phyloP scores from a whole-genome alignment of 2,797 vertebrate genomes.

The Choloepus didactylus region DNA sequence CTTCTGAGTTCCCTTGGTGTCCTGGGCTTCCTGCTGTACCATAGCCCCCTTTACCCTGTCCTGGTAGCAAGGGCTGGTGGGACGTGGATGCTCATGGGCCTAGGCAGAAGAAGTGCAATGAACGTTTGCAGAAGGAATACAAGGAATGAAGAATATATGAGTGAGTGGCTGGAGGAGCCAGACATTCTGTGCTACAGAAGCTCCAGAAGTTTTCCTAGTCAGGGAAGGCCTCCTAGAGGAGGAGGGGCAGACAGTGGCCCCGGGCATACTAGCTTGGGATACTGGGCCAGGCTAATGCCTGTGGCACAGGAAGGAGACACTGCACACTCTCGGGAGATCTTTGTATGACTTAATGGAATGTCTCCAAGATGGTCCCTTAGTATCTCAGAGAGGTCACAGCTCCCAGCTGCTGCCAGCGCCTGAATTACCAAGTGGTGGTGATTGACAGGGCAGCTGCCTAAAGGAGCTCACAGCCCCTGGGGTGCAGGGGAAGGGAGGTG shows the following conservation, averaged over 20 bases:
- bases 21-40: background rate
- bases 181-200: background rate
- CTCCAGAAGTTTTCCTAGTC: background rate
- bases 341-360: conserved; percentile 48
- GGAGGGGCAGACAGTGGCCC: background rate
- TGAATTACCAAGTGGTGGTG: conserved; percentile 31
- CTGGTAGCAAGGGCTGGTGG: background rate
- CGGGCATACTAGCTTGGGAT: background rate
- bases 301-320: background rate
- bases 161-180: background rate
- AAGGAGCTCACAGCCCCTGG: background rate
- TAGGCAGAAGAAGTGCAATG: background rate
- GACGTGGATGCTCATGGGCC: background rate
- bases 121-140: background rate
- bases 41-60: too few species aligned
- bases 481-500: background rate
- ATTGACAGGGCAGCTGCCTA: conserved; percentile 76
- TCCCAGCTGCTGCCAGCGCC: background rate
- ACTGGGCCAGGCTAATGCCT: background rate
- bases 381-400: conserved; percentile 12
- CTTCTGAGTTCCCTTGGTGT: background rate
- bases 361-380: conserved; percentile 29
- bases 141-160: background rate
- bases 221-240: background rate
- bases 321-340: conserved; percentile 3